A percentile compares a stretch with the other conserved stretches of the same genome.
phyloP scores from a whole-genome alignment of 2,888 invertebrate species.

The Hyposoter didymator region DNA sequence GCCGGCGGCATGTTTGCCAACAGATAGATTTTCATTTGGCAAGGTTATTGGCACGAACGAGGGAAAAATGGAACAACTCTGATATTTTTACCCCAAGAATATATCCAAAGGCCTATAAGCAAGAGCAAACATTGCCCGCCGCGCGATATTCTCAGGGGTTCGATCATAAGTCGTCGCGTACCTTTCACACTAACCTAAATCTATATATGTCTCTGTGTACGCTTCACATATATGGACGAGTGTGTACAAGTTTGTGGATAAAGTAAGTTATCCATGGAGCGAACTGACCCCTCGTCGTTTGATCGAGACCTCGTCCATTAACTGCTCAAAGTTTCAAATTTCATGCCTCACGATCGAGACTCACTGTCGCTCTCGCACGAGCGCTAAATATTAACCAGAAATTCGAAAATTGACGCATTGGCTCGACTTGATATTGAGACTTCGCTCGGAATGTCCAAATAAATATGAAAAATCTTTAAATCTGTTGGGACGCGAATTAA shows the following conservation, averaged over 20 bases:
- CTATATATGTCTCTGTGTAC: background rate
- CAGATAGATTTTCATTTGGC: slow-evolving; percentile 84
- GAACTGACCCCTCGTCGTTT: slow-evolving; percentile 76
- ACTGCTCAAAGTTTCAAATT: slow-evolving; percentile 80
- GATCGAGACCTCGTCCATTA: slow-evolving; percentile 81
- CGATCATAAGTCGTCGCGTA: slow-evolving; percentile 26
- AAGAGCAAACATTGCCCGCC: slow-evolving; percentile 60
- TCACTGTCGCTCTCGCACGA: background rate
- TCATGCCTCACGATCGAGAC: slow-evolving; percentile 71
- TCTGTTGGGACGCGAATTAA: too few relatives aligned
- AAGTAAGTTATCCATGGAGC: slow-evolving; percentile 30
- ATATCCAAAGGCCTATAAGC: slow-evolving; percentile 54
- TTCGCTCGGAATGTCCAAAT: too few relatives aligned
- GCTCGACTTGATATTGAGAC: background rate
- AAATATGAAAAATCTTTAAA: too few relatives aligned
- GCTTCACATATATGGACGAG: slow-evolving; percentile 49
- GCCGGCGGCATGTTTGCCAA: slow-evolving; percentile 80
- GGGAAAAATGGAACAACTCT: slow-evolving; percentile 64
- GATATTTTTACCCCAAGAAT: slow-evolving; percentile 51
- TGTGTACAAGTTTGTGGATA: slow-evolving; percentile 18
- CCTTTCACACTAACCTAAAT: slow-evolving; percentile 19
- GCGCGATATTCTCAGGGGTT: slow-evolving; percentile 54
- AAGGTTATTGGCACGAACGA: slow-evolving; percentile 82
- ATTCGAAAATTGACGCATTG: background rate
- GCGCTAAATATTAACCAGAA: background rate